These are phyloP conservation scores for Hippoglossus stenolepis DNA, from an alignment of 2,113 vertebrate genomes.

Conservation along the genomic window DNA sequence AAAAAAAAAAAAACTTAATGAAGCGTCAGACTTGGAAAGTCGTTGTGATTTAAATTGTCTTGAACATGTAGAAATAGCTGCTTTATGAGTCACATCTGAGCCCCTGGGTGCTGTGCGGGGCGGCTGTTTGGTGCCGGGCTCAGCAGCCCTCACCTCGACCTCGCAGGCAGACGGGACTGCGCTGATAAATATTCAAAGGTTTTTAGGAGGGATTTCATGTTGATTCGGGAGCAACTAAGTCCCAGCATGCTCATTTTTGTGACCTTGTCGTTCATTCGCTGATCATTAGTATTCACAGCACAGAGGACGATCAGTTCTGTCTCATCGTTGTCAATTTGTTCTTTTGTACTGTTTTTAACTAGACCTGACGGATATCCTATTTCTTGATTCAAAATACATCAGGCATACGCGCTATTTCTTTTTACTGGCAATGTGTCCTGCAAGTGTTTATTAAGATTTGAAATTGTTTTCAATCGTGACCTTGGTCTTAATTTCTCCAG, in stretches of 20 bases:
- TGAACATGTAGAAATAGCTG: neutral
- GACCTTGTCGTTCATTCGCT: slow-evolving; percentile 11
- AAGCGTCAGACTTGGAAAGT: too few species aligned
- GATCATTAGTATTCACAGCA: slow-evolving; percentile 34
- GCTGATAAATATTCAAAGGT: slow-evolving; percentile 50
- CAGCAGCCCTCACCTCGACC: slow-evolving; percentile 10
- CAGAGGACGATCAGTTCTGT: neutral
- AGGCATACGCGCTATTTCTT: too few species aligned
- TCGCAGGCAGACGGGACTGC: slow-evolving; percentile 3
- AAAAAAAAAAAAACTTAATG: neutral
- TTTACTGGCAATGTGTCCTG: too few species aligned
- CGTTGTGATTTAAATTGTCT: too few species aligned
- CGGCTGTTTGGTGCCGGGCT: slow-evolving; percentile 1
- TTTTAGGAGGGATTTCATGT: slow-evolving; percentile 17
- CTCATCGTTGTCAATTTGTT: neutral
- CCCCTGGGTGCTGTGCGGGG: slow-evolving; percentile 5
- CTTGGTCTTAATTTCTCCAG: neutral
- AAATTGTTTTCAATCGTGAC: neutral
- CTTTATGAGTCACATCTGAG: neutral
- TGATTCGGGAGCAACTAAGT: slow-evolving; percentile 7
- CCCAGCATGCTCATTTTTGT: slow-evolving; percentile 9
- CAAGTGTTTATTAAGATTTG: too few species aligned
- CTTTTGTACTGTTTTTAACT: too few species aligned
- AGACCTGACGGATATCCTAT: neutral
- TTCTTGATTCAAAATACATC: neutral